These are phyloP conservation scores for Poecilia picta DNA, from an alignment of 2,797 vertebrate species.

Conservation along the genomic window DNA sequence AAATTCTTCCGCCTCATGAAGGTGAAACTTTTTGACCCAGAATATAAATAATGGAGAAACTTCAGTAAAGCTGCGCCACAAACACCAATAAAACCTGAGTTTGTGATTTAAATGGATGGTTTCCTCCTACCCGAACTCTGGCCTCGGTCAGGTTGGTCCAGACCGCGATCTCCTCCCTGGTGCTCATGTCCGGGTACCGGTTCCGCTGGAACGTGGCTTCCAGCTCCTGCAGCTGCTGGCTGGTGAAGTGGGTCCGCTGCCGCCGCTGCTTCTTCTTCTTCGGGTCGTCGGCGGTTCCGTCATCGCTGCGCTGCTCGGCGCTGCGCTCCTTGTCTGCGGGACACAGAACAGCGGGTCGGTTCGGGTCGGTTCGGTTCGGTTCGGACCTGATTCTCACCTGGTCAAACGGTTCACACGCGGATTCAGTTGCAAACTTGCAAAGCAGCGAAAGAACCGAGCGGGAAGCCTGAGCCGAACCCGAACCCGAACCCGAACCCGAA, in stretches of 20 bases:
- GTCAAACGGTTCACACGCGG: background rate
- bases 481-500: background rate
- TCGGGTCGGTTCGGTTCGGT: too few species aligned
- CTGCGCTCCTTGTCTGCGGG: conserved; percentile 89
- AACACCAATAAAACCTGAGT: too few species aligned
- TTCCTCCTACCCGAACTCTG: conserved; percentile 89
- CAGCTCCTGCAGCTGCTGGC: conserved; percentile 98
- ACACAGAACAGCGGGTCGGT: background rate
- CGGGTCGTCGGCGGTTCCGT: conserved; percentile 88
- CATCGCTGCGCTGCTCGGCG: conserved; percentile 89
- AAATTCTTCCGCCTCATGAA: background rate
- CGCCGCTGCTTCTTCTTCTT: conserved; percentile 98
- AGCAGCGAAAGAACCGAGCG: background rate
- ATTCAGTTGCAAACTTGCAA: background rate
- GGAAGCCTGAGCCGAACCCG: background rate
- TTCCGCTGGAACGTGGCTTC: conserved; percentile 99
- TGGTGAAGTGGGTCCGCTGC: conserved; percentile 98
- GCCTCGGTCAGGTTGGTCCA: conserved; percentile 99
- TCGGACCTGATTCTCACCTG: background rate
- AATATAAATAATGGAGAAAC: background rate
- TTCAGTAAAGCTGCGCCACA: background rate
- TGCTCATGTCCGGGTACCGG: conserved; percentile 99
- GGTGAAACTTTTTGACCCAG: background rate
- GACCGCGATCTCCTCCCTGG: conserved; percentile 97
- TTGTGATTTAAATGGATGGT: background rate